A percentile compares a stretch with the other conserved stretches of the same genome.
Evolutionary conservation across 2,113 vertebrate genomes (phyloP).

Genomic region (Cygnus buccinator): DNA sequence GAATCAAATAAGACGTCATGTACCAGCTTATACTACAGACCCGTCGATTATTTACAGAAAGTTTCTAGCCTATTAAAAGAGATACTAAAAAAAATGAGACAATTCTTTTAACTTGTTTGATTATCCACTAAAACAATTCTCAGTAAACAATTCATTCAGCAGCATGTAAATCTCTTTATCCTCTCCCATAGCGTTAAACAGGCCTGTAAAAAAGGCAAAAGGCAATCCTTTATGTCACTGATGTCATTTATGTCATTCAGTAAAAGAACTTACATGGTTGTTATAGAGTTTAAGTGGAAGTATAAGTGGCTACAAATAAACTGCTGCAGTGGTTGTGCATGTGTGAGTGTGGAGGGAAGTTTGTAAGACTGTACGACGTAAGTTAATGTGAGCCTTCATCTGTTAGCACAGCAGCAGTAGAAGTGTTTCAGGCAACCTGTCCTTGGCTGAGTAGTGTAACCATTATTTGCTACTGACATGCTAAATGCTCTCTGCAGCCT

Average conservation of each 20-base stretch:
- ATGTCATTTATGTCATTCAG: not conserved
- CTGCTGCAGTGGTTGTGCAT: not conserved
- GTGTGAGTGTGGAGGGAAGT: not conserved
- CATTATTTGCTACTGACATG: not conserved
- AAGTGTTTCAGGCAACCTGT: not conserved
- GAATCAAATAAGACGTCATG: not conserved
- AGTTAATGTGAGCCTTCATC: not conserved
- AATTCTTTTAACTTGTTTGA: not conserved
- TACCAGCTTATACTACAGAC: not conserved
- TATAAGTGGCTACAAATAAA: not conserved
- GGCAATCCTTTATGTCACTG: not conserved
- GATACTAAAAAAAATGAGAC: not conserved
- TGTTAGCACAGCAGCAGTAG: not conserved
- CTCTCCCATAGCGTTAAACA: not conserved
- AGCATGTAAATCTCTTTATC: not conserved
- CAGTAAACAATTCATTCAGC: not conserved
- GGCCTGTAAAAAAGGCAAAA: not conserved
- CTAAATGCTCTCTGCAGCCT: not conserved
- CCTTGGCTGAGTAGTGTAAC: not conserved
- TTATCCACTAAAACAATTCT: not conserved
- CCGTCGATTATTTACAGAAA: not conserved
- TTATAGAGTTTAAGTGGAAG: not conserved
- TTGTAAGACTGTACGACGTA: not conserved
- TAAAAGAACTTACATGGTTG: not conserved
- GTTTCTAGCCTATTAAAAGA: not conserved